These are phyloP conservation scores for Nothoprocta pentlandii DNA, from an alignment of 2,113 vertebrate species.

Conservation along the genomic window DNA sequence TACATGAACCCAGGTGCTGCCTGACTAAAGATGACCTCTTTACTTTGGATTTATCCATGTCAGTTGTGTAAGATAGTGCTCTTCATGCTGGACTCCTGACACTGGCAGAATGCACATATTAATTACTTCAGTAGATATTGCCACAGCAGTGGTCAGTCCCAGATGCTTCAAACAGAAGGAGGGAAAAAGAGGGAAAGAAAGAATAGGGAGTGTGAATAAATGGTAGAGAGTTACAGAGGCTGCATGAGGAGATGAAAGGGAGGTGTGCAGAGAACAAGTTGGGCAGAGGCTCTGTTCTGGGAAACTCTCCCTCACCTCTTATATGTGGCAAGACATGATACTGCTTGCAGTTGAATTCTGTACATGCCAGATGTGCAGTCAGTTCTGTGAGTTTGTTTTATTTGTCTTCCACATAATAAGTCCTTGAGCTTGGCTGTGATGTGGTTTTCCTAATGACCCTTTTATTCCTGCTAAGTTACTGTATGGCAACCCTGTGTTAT, in stretches of 20 bases:
- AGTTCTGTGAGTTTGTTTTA: neutral
- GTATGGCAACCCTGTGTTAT: neutral
- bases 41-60: neutral
- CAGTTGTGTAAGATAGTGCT: neutral
- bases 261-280: neutral
- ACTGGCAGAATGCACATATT: neutral
- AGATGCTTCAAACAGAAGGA: neutral
- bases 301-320: neutral
- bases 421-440: neutral
- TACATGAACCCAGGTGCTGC: neutral
- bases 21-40: neutral
- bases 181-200: neutral
- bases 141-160: neutral
- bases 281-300: neutral
- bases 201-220: neutral
- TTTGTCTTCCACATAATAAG: neutral
- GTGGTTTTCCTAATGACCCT: neutral
- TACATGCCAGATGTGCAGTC: neutral
- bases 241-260: neutral
- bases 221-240: neutral
- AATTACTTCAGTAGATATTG: neutral
- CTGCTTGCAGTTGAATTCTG: neutral
- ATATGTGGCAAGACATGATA: neutral
- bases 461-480: neutral
- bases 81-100: neutral